Evolutionary conservation across 2,888 invertebrate species (phyloP).

Genomic region (Sycophila texana): DNA sequence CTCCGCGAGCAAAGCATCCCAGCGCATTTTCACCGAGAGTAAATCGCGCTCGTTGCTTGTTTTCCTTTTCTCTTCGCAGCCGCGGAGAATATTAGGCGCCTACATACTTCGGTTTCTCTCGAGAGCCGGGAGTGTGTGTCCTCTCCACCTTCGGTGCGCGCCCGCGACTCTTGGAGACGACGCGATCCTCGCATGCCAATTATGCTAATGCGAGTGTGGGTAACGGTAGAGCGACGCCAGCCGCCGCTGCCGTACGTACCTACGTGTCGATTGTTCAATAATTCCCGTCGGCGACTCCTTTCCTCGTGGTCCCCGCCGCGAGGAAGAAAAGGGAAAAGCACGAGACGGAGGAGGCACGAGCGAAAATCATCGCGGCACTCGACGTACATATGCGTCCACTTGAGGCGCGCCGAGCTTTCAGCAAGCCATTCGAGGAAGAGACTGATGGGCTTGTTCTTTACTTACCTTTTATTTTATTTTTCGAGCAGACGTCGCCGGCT

Average conservation of each 20-base stretch:
- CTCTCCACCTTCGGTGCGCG: background rate
- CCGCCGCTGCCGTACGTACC: background rate
- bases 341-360: background rate
- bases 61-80: slow-evolving; percentile 34
- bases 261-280: slow-evolving; percentile 21
- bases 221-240: slow-evolving; percentile 45
- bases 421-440: no score
- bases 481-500: no score
- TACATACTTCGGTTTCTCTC: slow-evolving; percentile 2
- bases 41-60: background rate
- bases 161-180: background rate
- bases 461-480: no score
- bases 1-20: no score
- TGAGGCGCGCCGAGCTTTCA: no score
- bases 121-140: background rate
- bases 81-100: background rate
- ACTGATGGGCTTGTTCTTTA: no score
- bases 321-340: background rate
- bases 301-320: no score
- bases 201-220: slow-evolving; percentile 38
- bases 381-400: background rate
- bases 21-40: background rate
- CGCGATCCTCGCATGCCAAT: slow-evolving; percentile 38
- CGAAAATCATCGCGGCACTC: background rate
- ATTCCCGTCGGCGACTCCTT: no score